Conservation (phyloP, 2,888 invertebrate genomes). For the Synergus laeviventris region DNA sequence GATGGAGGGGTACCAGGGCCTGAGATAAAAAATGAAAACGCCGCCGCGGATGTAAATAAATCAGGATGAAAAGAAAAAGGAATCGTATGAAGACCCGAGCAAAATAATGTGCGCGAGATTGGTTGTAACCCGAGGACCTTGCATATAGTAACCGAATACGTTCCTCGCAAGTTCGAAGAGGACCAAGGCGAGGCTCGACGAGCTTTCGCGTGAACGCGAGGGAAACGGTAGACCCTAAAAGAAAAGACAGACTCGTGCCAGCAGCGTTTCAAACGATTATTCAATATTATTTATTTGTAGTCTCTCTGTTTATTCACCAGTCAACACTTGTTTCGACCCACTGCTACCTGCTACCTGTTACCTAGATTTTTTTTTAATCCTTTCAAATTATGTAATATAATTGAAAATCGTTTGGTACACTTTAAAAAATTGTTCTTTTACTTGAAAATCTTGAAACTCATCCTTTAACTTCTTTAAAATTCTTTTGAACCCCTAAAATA, state of each 20-base stretch:
- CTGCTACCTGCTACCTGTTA: constrained; percentile 17
- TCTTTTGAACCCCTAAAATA: too few species aligned
- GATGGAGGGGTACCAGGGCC: constrained; percentile 57
- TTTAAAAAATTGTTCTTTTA: too few species aligned
- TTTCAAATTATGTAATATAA: too few species aligned
- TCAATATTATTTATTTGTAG: constrained; percentile 52
- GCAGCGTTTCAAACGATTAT: constrained; percentile 48
- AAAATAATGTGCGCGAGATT: constrained; percentile 72
- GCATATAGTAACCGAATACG: constrained; percentile 69
- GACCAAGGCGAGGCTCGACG: constrained; percentile 38
- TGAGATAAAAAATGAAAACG: constrained; percentile 73
- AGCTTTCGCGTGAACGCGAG: constrained; percentile 49
- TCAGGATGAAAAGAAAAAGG: constrained; percentile 60
- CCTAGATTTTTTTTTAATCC: too few species aligned
- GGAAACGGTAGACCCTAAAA: constrained; percentile 51
- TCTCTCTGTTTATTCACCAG: constrained; percentile 13
- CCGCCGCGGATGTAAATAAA: constrained; percentile 67
- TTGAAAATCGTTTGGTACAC: too few species aligned
- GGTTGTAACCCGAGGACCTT: constrained; percentile 72
- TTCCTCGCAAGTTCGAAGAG: constrained; percentile 46
- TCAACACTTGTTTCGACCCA: constrained; percentile 11
- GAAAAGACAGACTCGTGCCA: constrained; percentile 37
- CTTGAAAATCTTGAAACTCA: too few species aligned
- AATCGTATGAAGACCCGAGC: constrained; percentile 52
- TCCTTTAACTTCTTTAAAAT: too few species aligned